These are phyloP conservation scores for Pseudomyrmex concolor DNA, from an alignment of 1,140 invertebrate species.

Conservation along the genomic window DNA sequence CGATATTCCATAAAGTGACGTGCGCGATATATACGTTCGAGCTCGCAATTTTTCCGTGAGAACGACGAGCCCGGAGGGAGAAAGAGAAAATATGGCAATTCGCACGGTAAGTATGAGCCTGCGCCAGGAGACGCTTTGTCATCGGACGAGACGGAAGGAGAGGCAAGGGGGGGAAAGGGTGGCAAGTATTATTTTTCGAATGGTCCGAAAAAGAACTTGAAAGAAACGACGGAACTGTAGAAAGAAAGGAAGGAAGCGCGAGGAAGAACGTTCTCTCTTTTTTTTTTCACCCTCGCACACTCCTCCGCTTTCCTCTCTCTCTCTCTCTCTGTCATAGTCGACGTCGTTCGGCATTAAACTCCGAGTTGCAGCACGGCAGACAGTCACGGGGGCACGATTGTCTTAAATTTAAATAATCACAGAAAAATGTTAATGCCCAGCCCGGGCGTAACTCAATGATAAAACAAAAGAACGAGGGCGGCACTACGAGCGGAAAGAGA, in stretches of 20 bases:
- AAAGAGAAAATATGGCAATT: slow-evolving; percentile 66
- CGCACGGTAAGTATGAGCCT: slow-evolving; percentile 45
- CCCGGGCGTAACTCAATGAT: slow-evolving; percentile 77
- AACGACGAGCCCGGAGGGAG: slow-evolving; percentile 1
- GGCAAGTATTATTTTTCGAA: slow-evolving; percentile 67
- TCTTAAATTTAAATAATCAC: slow-evolving; percentile 82
- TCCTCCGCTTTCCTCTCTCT: neutral
- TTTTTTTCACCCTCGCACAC: neutral
- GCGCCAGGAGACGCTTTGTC: slow-evolving; percentile 63
- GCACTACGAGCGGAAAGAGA: neutral
- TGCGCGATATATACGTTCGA: neutral
- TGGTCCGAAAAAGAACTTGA: slow-evolving; percentile 52
- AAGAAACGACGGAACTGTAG: slow-evolving; percentile 29
- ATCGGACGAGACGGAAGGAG: slow-evolving; percentile 3
- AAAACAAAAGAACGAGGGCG: slow-evolving; percentile 74
- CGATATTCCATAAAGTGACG: slow-evolving; percentile 27
- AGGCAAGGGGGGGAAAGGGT: neutral
- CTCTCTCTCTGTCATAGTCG: slow-evolving; percentile 8
- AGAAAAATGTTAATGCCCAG: slow-evolving; percentile 80
- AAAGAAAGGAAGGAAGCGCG: neutral
- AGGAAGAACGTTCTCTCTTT: slow-evolving; percentile 6
- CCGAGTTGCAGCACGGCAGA: slow-evolving; percentile 46
- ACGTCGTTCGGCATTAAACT: slow-evolving; percentile 66
- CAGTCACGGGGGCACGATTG: slow-evolving; percentile 73
- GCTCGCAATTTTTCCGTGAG: slow-evolving; percentile 39